Conservation (phyloP, 1,140 invertebrate genomes). For the Agrypnia vestita region DNA sequence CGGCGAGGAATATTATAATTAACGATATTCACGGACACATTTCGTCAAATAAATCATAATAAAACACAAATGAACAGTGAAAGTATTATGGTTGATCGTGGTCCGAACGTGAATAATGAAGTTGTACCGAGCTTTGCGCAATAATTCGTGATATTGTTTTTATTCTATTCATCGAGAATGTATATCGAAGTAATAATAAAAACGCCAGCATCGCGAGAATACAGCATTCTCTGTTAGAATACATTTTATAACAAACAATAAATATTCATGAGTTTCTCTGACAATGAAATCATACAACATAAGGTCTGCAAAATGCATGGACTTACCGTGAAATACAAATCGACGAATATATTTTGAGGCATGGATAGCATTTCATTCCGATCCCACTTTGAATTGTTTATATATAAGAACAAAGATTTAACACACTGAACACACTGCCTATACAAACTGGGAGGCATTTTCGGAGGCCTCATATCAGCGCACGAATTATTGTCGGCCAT, state of each 20-base stretch:
- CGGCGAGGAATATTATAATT: neutral
- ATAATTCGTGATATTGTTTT: constrained; percentile 2
- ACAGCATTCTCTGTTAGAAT: neutral
- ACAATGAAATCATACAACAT: constrained; percentile 40
- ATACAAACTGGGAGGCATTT: constrained; percentile 74
- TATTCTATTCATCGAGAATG: neutral
- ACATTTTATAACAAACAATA: constrained; percentile 16
- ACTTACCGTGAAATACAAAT: constrained; percentile 80
- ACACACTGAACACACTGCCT: constrained; percentile 68
- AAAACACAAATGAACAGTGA: constrained; percentile 48
- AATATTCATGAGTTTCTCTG: constrained; percentile 41
- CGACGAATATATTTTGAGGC: constrained; percentile 77
- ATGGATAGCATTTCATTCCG: constrained; percentile 68
- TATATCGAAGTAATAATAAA: neutral
- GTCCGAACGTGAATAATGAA: constrained; percentile 17
- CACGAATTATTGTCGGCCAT: constrained; percentile 71
- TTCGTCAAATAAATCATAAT: constrained; percentile 20
- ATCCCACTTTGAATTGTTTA: constrained; percentile 63
- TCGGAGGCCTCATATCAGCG: constrained; percentile 63
- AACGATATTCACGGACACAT: neutral
- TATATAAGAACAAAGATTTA: constrained; percentile 25
- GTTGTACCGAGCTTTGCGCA: constrained; percentile 39
- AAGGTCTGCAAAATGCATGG: constrained; percentile 41
- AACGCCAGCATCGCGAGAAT: neutral
- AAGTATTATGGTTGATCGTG: constrained; percentile 36